Evolutionary conservation across 2,888 invertebrate species (phyloP), one percentile per base, ranked within the genome.

Genomic region (Xylota segnis): DNA sequence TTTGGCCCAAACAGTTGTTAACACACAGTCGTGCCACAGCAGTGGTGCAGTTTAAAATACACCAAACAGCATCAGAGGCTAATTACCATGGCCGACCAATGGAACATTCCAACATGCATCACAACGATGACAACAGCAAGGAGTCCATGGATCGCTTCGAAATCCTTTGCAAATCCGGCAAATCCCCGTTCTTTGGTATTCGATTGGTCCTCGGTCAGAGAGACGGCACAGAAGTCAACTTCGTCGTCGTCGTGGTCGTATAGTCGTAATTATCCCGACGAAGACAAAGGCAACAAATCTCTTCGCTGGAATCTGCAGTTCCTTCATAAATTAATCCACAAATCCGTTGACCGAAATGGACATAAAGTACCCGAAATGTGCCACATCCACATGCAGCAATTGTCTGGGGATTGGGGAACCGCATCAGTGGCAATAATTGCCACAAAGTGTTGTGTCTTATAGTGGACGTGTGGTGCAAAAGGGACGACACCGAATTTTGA

Each of bases 301-400:
- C 56, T 72, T 54, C 34, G 63, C 29, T 58, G 65, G 79, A 79
- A 84, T 84, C 75, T 75, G 70, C 63, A 70, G 27, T 70, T 84
- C 70, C 70, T 84, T 79, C 75, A 79, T 75, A 84, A 79, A 84
- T 75, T 84, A 79, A 84, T 84, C 65, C 83, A 50, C 83, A 79
- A 79, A 79, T 78, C 79, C 74, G 63, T 63, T 83, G 65, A 52
- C 68, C 83, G 50, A 70, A 84, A 84, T 74, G 83, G 79, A 79
- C 74, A 74, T 63, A 63, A 79, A 79, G 74, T 83, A 56, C 59
- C 78, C 66, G 40, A 72, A 74, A 78, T 74, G 66, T 79, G 83
- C 63, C 68, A 74, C 79, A 78, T 50, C 63, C 68, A 74, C 79
- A 78, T 50, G 40, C 45, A 40, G 32, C 16, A 50, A 12, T 23